Evolutionary conservation across 2,797 vertebrate genomes (phyloP).

Genomic region (Spinibarbus caldwelli): DNA sequence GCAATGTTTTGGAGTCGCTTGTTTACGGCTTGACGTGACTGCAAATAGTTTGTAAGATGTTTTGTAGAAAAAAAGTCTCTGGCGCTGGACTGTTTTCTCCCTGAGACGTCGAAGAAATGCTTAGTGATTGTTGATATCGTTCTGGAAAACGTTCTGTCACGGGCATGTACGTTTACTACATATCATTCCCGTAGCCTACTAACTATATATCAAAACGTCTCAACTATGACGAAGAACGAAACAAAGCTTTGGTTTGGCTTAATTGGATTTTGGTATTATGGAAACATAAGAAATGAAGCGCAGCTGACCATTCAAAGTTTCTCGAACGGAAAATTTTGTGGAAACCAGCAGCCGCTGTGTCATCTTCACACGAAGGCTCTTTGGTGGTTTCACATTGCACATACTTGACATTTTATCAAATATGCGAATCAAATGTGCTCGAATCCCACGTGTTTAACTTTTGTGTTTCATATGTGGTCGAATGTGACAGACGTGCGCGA

Average conservation of each 20-base stretch:
- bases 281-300: not conserved
- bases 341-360: not conserved
- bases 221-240: no score
- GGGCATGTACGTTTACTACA: not conserved
- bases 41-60: not conserved
- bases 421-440: not conserved
- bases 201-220: not conserved
- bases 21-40: constrained; percentile 9
- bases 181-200: not conserved
- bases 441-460: not conserved
- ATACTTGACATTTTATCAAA: not conserved
- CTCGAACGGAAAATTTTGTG: not conserved
- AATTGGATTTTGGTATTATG: not conserved
- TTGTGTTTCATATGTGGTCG: not conserved
- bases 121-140: not conserved
- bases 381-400: not conserved
- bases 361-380: not conserved
- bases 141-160: not conserved
- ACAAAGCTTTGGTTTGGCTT: not conserved
- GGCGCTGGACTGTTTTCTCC: not conserved
- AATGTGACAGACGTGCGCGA: not conserved
- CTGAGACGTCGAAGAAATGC: not conserved
- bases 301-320: not conserved
- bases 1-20: constrained; percentile 14
- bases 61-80: not conserved